Conservation (phyloP, 2,888 invertebrate species). For the Caradrina kadenii region DNA sequence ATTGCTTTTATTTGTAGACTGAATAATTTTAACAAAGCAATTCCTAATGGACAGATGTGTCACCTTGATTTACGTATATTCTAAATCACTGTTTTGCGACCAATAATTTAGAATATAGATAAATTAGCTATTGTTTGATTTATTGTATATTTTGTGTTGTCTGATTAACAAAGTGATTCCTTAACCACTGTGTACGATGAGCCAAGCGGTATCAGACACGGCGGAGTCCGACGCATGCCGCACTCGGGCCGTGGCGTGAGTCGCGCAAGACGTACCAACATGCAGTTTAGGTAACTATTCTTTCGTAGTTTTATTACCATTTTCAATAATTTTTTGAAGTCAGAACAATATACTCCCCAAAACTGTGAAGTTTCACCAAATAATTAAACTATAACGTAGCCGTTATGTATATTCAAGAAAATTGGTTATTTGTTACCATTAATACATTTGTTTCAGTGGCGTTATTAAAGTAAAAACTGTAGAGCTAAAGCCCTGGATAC, state of each 20-base stretch:
- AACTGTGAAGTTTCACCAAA: too few species aligned
- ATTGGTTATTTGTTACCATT: too few species aligned
- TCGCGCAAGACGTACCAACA: slow-evolving; percentile 96
- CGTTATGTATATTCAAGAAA: too few species aligned
- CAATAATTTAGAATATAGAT: too few species aligned
- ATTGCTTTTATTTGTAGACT: slow-evolving; percentile 2
- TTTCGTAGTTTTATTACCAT: not conserved
- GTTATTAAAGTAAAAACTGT: too few species aligned
- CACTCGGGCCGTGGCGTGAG: slow-evolving; percentile 94
- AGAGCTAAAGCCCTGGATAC: too few species aligned
- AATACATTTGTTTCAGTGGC: too few species aligned
- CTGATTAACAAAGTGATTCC: slow-evolving; percentile 67
- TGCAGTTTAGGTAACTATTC: slow-evolving; percentile 95
- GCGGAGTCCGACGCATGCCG: slow-evolving; percentile 95
- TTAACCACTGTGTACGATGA: slow-evolving; percentile 94
- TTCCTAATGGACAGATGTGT: not conserved
- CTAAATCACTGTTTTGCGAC: too few species aligned
- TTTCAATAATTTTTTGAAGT: too few species aligned
- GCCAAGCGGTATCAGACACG: slow-evolving; percentile 94
- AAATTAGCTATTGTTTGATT: not conserved
- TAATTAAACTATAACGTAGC: too few species aligned
- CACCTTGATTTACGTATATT: too few species aligned
- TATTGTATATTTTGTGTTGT: not conserved
- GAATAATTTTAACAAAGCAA: not conserved
- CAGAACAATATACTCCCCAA: too few species aligned